Evolutionary conservation across 2,888 invertebrate species (phyloP).

Genomic region (Rotaria sp.): DNA sequence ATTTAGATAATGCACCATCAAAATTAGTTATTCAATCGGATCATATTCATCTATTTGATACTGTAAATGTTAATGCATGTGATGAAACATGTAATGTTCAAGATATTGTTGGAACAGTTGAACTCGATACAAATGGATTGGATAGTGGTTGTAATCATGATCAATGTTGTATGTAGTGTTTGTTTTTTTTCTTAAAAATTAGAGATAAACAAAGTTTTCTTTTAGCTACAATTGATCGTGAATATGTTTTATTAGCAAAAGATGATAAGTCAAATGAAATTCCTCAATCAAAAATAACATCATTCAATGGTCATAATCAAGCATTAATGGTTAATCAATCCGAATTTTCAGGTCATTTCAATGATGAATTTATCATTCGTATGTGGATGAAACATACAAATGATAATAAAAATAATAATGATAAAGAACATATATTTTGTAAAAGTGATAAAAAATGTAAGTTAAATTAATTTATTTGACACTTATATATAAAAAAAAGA

Average conservation of each 20-base stretch:
- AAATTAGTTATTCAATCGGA: not conserved
- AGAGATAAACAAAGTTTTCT: not conserved
- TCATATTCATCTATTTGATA: constrained; percentile 15
- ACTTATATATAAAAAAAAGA: not conserved
- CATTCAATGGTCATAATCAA: not conserved
- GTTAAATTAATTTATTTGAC: not conserved
- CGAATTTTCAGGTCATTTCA: not conserved
- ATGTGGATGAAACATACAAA: not conserved
- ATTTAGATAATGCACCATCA: not conserved
- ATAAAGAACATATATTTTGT: constrained; percentile 19
- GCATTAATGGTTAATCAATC: not conserved
- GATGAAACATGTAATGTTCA: not conserved
- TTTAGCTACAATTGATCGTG: not conserved
- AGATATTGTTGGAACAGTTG: constrained; percentile 16
- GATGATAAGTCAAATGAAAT: not conserved
- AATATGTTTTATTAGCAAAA: not conserved
- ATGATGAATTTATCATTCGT: not conserved
- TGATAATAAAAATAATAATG: not conserved
- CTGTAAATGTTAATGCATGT: not conserved
- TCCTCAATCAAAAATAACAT: not conserved
- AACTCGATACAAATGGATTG: not conserved
- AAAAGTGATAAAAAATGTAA: constrained; percentile 20
- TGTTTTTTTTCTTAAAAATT: not conserved
- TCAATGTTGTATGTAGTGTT: constrained; percentile 17
- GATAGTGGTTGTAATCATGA: not conserved